Evolutionary conservation across 2,113 vertebrate species (phyloP).

Genomic region (Grammomys dolichurus): DNA sequence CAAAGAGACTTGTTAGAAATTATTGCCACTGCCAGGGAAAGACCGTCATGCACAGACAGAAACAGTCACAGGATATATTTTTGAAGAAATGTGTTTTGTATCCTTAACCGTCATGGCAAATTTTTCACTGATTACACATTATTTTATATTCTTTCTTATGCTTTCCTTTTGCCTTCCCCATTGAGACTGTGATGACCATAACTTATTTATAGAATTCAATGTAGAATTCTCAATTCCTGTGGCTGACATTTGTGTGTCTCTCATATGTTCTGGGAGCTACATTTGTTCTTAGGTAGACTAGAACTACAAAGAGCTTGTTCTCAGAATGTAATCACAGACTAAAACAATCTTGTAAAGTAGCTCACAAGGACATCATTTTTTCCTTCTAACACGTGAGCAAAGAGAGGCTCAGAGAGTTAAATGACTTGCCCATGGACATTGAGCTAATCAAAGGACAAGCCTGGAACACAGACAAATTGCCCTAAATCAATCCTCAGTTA

Average conservation of each 20-base stretch:
- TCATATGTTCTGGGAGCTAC: not conserved
- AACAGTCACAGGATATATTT: constrained; percentile 18
- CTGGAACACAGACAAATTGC: not conserved
- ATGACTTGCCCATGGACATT: not conserved
- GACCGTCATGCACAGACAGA: not conserved
- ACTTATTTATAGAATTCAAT: constrained; percentile 12
- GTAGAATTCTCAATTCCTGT: constrained; percentile 34
- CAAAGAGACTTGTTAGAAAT: constrained; percentile 23
- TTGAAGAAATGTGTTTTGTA: constrained; percentile 55
- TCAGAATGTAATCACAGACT: not conserved
- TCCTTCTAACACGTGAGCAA: constrained; percentile 48
- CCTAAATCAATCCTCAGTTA: not conserved
- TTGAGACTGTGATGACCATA: not conserved
- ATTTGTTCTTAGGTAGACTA: constrained; percentile 12
- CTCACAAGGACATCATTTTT: not conserved
- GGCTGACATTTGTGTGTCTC: constrained; percentile 7
- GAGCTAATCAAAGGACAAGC: not conserved
- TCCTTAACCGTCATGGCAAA: constrained; percentile 10
- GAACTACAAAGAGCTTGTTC: constrained; percentile 52
- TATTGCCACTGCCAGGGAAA: not conserved
- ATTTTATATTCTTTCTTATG: constrained; percentile 12
- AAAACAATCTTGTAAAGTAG: not conserved
- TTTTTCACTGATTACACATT: not conserved
- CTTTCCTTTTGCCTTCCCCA: constrained; percentile 9
- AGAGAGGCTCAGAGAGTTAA: constrained; percentile 8